phyloP scores from a whole-genome alignment of 2,113 vertebrate species.

The Climacteris rufus region DNA sequence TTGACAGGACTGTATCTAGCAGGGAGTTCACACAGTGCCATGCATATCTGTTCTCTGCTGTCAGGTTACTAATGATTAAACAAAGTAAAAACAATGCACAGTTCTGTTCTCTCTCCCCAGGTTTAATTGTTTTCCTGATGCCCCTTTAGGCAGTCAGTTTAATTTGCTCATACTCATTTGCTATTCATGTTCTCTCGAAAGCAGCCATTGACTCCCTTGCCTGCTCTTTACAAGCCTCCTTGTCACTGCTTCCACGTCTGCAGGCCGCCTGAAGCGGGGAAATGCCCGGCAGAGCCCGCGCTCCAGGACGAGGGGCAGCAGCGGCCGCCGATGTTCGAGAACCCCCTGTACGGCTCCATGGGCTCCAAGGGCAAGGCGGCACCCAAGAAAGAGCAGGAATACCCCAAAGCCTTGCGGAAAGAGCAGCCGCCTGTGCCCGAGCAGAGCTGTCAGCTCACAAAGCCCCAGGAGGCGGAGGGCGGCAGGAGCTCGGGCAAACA shows the following conservation, averaged over 20 bases:
- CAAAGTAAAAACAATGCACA: not conserved
- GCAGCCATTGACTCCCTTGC: not conserved
- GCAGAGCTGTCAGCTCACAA: conserved; percentile 61
- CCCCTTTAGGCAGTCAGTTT: not conserved
- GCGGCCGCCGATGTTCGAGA: conserved; percentile 90
- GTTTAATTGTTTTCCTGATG: not conserved
- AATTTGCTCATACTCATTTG: not conserved
- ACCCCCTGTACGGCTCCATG: conserved; percentile 89
- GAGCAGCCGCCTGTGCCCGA: conserved; percentile 72
- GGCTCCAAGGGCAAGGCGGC: conserved; percentile 50
- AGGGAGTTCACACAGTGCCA: not conserved
- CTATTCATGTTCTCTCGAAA: not conserved
- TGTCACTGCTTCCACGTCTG: not conserved
- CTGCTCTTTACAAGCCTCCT: not conserved
- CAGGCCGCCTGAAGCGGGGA: conserved; percentile 58
- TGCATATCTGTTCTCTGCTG: not conserved
- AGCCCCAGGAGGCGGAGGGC: conserved; percentile 73
- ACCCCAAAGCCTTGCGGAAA: conserved; percentile 61
- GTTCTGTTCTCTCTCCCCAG: not conserved
- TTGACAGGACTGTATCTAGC: not conserved
- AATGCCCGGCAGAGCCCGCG: conserved; percentile 18
- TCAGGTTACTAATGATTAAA: not conserved
- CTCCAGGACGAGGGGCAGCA: conserved; percentile 64
- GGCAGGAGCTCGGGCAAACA: conserved; percentile 42
- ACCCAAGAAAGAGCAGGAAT: conserved; percentile 78